Conservation (phyloP, 2,797 vertebrate genomes). For the Natrix natrix region DNA sequence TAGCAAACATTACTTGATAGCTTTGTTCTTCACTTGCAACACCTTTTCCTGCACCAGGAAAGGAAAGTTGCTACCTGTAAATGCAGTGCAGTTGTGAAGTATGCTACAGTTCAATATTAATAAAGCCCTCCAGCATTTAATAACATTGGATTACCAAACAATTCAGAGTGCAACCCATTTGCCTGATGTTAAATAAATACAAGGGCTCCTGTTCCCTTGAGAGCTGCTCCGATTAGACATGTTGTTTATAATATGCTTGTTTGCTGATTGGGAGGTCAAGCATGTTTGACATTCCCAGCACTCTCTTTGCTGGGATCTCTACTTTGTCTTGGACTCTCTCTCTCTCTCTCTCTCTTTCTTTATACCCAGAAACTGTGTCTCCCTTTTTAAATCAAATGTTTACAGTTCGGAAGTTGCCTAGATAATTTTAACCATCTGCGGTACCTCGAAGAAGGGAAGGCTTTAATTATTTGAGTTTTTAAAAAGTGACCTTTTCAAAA, state of each 20-base stretch:
- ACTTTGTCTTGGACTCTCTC: conserved; percentile 36
- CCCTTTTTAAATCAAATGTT: conserved; percentile 62
- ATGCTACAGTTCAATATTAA: conserved; percentile 20
- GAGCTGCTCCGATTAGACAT: conserved; percentile 58
- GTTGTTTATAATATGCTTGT: conserved; percentile 66
- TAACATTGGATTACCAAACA: conserved; percentile 39
- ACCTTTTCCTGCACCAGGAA: neutral
- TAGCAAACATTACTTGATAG: neutral
- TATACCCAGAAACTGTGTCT: conserved; percentile 39
- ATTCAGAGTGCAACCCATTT: conserved; percentile 35
- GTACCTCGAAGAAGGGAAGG: conserved; percentile 44
- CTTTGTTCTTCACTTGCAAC: neutral
- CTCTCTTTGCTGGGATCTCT: conserved; percentile 46
- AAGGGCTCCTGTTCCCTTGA: conserved; percentile 42
- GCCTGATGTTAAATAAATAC: conserved; percentile 59
- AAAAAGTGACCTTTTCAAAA: conserved; percentile 27
- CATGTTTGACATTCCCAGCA: conserved; percentile 64
- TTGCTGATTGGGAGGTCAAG: conserved; percentile 70
- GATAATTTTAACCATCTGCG: conserved; percentile 65
- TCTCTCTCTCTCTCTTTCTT: conserved; percentile 2
- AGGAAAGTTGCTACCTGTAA: neutral
- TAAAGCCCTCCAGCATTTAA: conserved; percentile 16
- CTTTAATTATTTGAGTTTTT: conserved; percentile 45
- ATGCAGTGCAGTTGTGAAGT: neutral
- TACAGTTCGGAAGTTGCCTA: conserved; percentile 56